Percentiles rank a stretch among this genome's conserved stretches.
Evolutionary conservation across 2,797 vertebrate genomes (phyloP).

Genomic region (Pantherophis alleghaniensis): DNA sequence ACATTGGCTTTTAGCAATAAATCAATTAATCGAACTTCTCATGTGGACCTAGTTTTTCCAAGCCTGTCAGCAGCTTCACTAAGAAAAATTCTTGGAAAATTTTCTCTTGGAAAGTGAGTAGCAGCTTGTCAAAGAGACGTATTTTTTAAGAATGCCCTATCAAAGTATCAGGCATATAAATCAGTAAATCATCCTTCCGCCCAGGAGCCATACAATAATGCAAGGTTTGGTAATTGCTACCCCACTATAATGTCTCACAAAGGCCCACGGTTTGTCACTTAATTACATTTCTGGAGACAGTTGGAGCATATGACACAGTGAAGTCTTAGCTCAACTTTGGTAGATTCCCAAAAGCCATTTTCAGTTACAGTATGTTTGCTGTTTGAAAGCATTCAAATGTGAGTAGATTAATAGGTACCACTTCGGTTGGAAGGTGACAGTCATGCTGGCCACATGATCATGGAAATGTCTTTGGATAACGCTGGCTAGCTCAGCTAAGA

Average conservation of each 20-base stretch:
- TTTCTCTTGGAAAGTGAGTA: neutral
- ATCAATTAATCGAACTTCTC: neutral
- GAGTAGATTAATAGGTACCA: neutral
- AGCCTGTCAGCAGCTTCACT: neutral
- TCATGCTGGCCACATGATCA: neutral
- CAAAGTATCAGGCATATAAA: neutral
- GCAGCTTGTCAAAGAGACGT: neutral
- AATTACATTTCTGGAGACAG: neutral
- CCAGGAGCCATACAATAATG: neutral
- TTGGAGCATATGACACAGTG: neutral
- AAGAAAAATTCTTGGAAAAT: neutral
- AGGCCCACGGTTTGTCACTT: neutral
- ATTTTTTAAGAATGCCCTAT: neutral
- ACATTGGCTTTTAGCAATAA: neutral
- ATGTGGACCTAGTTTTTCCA: neutral
- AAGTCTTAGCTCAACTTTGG: neutral
- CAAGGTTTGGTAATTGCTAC: neutral
- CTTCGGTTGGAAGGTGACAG: neutral
- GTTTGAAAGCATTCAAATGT: neutral
- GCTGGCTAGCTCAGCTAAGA: neutral
- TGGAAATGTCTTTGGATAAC: neutral
- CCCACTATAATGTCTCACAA: neutral
- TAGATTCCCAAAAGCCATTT: neutral
- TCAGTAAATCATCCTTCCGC: neutral
- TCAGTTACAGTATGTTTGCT: neutral